Evolutionary conservation across 2,797 vertebrate species (phyloP), one percentile per base, ranked within the genome.

Genomic region (Gallirallus australis): DNA sequence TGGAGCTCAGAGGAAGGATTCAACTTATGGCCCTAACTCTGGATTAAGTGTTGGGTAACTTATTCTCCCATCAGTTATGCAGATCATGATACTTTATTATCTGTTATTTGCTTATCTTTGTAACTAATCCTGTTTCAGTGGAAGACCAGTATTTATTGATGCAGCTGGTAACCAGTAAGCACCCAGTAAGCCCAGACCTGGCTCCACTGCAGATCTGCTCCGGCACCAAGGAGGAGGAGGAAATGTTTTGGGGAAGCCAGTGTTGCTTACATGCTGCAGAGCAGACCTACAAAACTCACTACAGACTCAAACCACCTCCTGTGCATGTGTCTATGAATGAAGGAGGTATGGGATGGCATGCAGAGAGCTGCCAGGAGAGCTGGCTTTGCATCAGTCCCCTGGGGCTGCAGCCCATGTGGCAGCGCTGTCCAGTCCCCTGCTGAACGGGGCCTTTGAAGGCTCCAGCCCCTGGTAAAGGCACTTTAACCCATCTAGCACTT

Each of bases 271-370:
- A 28, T 7, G 23, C 54, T 57, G 71, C 25, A 31, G 40, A 40
- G 30, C 42, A 60, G 42, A 5, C 11, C 3, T 4, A 30, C 35
- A 40, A 66, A 81, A 64, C 6, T 63, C 68, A 19, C 47, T 8
- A 3, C 25, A 50, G 82, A 50, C 23, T 28, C 56, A 35, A 45
- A 12, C 6, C 40, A 20, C 27, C 90, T 87, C 61, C 1, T 0
- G 6, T 16, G 39, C 9, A 1, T 2, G 28, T 7, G 31, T 8
- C 6, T 2, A 12, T 2, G 37, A 7, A 3, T 6, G 57, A 10
- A 45, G 56, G 12, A 85, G 61, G 75, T 4, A 82, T 79, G 75
- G 59, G 90, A 27, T 42, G 59, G 52, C 53, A 28, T 4, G 33
- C 71, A 77, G 69, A 21, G 37, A 45, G 70, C 71, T 71, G 64